Evolutionary conservation across 2,888 invertebrate genomes (phyloP).

Genomic region (Bhutanitis thaidina): DNA sequence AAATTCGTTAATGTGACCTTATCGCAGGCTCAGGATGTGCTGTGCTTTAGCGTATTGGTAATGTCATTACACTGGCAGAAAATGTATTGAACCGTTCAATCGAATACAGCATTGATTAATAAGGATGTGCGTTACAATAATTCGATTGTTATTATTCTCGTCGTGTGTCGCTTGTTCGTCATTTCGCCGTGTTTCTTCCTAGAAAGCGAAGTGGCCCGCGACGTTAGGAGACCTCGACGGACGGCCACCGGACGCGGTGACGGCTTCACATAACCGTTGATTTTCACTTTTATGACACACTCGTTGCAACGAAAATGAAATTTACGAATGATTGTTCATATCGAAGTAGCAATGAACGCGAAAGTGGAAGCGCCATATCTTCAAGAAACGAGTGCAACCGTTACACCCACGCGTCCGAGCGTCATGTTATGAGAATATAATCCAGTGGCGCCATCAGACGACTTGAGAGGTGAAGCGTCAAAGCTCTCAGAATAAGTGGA

Average conservation of each 20-base stretch:
- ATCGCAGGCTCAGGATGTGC: constrained; percentile 31
- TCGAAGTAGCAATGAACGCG: constrained; percentile 14
- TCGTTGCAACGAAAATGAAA: constrained; percentile 18
- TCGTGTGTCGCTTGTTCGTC: constrained; percentile 46
- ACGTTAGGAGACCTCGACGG: constrained; percentile 41
- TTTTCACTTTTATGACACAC: constrained; percentile 64
- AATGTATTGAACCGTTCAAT: constrained; percentile 18
- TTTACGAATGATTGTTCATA: not conserved
- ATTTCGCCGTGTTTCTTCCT: constrained; percentile 64
- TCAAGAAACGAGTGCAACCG: not conserved
- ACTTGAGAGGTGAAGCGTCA: constrained; percentile 21
- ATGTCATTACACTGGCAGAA: constrained; percentile 19
- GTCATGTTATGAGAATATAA: constrained; percentile 32
- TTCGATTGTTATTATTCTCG: constrained; percentile 53
- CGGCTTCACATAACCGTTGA: constrained; percentile 51
- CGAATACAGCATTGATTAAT: constrained; percentile 39
- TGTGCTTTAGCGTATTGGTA: constrained; percentile 12
- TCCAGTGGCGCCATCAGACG: constrained; percentile 28
- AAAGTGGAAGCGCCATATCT: constrained; percentile 4
- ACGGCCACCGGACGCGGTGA: constrained; percentile 32
- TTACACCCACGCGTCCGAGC: constrained; percentile 6
- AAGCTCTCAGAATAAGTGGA: constrained; percentile 32
- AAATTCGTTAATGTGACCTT: constrained; percentile 38
- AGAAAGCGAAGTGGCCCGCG: constrained; percentile 68
- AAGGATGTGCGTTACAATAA: constrained; percentile 32